Evolutionary conservation across 2,797 vertebrate species (phyloP), one percentile per base, ranked within the genome.

Genomic region (Aeoliscus strigatus): DNA sequence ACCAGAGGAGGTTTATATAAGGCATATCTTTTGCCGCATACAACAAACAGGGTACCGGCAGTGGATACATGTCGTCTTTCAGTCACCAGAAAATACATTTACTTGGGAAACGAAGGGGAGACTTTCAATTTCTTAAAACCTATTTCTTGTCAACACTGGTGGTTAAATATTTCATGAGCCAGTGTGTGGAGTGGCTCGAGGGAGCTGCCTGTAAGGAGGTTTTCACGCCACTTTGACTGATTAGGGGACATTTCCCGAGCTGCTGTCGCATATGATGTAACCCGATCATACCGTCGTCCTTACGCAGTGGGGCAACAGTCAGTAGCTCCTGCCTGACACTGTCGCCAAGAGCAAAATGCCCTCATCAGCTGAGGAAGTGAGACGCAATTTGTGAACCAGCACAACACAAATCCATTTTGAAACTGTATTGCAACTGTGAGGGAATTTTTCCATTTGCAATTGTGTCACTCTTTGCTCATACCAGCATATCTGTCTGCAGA

Each of bases 151-250:
- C 90, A 91, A 92, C 84, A 86, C 71, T 70, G 60, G 62, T 51
- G 59, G 76, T 83, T 92, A 87, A 93, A 94, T 93, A 95, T 92
- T 93, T 91, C 68, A 93, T 90, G 80, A 88, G 84, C 53, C 79
- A 51, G 80, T 78, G 79, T 88, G 87, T 82, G 76, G 66, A 60
- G 73, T 38, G 77, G 76, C 87, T 84, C 83, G 43, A 61, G 88
- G 80, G 85, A 87, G 68, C 63, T 79, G 77, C 81, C 76, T 81
- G 80, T 60, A 57, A 68, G 88, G 76, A 87, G 85, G 81, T 79
- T 84, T 89, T 89, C 80, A 74, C 79, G 72, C 77, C 56, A 67
- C 80, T 81, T 68, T 80, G 78, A 84, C 81, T 75, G 80, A 90
- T 83, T 87, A 87, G 85, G 67, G 86, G 75, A 85, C 72, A 72